Evolutionary conservation across 2,113 vertebrate genomes (phyloP).

Genomic region (Alectura lathami): DNA sequence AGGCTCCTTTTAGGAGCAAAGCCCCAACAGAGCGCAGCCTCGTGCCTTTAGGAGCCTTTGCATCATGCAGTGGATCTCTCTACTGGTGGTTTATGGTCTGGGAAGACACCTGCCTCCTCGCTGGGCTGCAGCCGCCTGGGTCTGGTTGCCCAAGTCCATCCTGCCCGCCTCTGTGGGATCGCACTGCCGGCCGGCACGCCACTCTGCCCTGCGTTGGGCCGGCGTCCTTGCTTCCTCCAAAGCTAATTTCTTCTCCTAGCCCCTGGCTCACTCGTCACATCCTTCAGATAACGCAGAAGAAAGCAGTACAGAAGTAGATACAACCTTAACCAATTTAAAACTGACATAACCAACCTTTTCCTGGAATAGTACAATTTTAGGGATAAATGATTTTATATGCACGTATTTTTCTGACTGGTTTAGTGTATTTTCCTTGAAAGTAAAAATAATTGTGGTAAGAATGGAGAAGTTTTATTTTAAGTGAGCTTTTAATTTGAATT

Average conservation of each 20-base stretch:
- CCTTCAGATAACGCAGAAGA: background rate
- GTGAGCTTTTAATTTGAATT: background rate
- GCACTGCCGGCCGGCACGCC: accelerated
- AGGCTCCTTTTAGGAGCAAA: background rate
- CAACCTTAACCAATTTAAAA: background rate
- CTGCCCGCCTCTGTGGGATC: background rate
- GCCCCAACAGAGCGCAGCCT: background rate
- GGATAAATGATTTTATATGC: background rate
- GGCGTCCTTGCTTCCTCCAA: accelerated
- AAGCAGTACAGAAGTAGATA: background rate
- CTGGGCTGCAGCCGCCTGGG: background rate
- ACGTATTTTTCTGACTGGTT: accelerated
- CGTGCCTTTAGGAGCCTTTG: background rate
- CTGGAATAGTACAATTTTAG: too few relatives aligned
- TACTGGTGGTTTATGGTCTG: background rate
- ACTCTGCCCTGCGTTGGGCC: background rate
- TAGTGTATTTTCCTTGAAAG: background rate
- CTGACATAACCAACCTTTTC: background rate
- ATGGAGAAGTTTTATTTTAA: background rate
- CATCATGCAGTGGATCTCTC: background rate
- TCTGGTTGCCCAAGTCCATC: accelerated
- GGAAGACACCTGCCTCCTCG: background rate
- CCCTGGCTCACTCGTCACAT: background rate
- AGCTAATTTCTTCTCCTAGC: accelerated
- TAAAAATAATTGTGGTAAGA: background rate